Conservation (phyloP, 2,888 invertebrate genomes). For the Villa cingulata region DNA sequence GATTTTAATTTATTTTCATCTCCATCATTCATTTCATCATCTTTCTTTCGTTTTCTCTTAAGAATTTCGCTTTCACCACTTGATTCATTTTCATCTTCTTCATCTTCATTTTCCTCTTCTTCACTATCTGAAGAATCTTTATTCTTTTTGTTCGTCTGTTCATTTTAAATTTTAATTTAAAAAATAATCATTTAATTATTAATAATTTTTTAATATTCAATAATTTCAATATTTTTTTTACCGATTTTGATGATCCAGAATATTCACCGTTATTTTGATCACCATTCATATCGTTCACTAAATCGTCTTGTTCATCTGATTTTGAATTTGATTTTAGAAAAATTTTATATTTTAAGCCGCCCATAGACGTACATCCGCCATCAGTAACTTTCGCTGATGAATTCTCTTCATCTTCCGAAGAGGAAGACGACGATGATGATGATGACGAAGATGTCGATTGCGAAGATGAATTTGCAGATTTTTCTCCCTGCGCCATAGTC, state of each 20-base stretch:
- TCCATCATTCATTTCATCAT: neutral
- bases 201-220: too few species aligned
- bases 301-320: too few species aligned
- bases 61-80: constrained; percentile 16
- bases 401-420: neutral
- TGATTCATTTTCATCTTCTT: constrained; percentile 27
- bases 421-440: neutral
- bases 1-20: neutral
- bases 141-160: too few species aligned
- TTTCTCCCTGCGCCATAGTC: neutral
- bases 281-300: neutral
- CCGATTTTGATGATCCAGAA: too few species aligned
- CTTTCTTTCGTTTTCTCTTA: constrained; percentile 4
- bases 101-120: constrained; percentile 12
- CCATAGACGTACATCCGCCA: neutral
- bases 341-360: neutral
- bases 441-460: neutral
- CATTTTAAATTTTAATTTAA: too few species aligned
- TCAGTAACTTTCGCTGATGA: neutral
- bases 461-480: neutral
- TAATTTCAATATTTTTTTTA: too few species aligned
- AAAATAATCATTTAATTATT: too few species aligned
- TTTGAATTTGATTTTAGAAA: neutral
- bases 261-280: neutral
- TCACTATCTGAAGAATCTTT: constrained; percentile 5